Evolutionary conservation across 92 coral and sea anemone species (phyloP).

Genomic region (Nematostella vectensis): DNA sequence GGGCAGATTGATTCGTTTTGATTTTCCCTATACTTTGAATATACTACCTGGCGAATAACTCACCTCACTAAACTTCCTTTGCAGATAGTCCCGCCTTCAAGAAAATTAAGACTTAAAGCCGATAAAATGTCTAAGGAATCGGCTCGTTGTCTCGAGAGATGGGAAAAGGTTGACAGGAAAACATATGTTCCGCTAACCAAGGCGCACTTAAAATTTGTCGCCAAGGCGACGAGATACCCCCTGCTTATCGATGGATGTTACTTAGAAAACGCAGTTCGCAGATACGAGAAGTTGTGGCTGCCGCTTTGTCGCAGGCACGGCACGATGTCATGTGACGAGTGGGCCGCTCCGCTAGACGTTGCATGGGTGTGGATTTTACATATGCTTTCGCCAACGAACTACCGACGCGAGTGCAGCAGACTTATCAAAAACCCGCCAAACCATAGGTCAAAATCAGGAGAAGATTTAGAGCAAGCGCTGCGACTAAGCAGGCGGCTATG

Average conservation of each 20-base stretch:
- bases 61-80: too few relatives aligned
- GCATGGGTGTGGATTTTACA: conserved; percentile 74
- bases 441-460: conserved; percentile 33
- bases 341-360: conserved; percentile 52
- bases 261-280: conserved; percentile 45
- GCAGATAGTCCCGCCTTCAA: too few relatives aligned
- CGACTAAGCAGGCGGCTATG: conserved; percentile 39
- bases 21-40: too few relatives aligned
- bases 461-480: conserved; percentile 19
- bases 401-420: conserved; percentile 31
- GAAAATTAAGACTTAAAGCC: not conserved
- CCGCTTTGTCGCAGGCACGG: conserved; percentile 34
- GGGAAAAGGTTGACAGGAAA: conserved; percentile 21
- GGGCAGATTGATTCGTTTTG: too few relatives aligned
- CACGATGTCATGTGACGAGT: conserved; percentile 29
- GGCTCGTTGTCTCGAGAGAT: conserved; percentile 16
- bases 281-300: conserved; percentile 48
- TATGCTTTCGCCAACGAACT: conserved; percentile 39
- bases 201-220: conserved; percentile 23
- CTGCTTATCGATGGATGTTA: conserved; percentile 32
- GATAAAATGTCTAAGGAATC: too few relatives aligned
- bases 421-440: conserved; percentile 36
- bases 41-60: too few relatives aligned
- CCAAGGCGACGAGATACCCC: conserved; percentile 26
- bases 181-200: conserved; percentile 8